Conservation (phyloP, 1,140 invertebrate genomes). For the Gryllus bimaculatus region DNA sequence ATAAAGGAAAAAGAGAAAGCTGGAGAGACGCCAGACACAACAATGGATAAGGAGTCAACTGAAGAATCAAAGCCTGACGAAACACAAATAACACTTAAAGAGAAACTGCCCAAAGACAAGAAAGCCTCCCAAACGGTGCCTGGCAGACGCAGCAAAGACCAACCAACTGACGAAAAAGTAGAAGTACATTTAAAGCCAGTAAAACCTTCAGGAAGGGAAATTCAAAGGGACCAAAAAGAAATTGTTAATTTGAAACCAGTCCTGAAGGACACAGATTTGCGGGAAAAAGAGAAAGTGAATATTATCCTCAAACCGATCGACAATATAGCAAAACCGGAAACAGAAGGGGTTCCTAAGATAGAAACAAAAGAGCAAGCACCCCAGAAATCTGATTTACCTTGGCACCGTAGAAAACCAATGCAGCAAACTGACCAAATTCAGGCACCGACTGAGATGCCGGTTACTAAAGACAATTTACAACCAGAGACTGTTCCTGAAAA, state of each 20-base stretch:
- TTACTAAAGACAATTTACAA: not conserved
- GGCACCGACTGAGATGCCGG: too few relatives aligned
- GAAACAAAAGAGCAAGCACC: not conserved
- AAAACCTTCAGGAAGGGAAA: conserved; percentile 25
- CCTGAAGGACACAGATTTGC: too few relatives aligned
- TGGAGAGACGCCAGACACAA: not conserved
- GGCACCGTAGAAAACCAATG: conserved; percentile 12
- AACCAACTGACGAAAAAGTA: too few relatives aligned
- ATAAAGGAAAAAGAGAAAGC: conserved; percentile 26
- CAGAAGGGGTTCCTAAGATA: not conserved
- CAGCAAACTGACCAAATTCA: too few relatives aligned
- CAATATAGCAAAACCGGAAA: conserved; percentile 17
- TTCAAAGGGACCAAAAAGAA: conserved; percentile 26
- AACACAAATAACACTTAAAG: conserved; percentile 30
- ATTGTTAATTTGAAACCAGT: conserved; percentile 28
- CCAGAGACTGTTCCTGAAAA: not conserved
- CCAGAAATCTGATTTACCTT: conserved; percentile 8
- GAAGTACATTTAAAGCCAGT: conserved; percentile 9
- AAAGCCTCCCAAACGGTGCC: too few relatives aligned
- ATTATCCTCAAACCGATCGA: conserved; percentile 17
- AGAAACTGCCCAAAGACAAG: conserved; percentile 15
- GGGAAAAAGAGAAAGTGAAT: too few relatives aligned
- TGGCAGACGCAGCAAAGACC: not conserved
- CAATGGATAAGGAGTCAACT: not conserved
- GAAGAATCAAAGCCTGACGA: not conserved